These are phyloP conservation scores for Rotaria macrura DNA, from an alignment of 2,888 invertebrate species.

Conservation along the genomic window DNA sequence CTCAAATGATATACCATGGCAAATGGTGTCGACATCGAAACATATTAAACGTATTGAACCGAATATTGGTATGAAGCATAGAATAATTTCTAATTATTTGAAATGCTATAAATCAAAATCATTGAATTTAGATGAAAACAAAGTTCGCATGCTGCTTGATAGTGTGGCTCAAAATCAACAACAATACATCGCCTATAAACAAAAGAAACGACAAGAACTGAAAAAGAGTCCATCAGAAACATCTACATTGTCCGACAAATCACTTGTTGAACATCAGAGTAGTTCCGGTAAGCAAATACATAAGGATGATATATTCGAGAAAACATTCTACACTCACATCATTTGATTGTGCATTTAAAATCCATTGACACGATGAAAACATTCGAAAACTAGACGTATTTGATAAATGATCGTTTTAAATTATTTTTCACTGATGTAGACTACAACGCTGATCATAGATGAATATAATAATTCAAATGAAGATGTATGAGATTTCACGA, in stretches of 20 bases:
- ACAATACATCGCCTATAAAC: background rate
- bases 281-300: background rate
- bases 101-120: too few species aligned
- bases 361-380: too few species aligned
- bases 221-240: background rate
- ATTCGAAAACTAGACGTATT: too few species aligned
- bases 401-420: too few species aligned
- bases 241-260: background rate
- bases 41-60: background rate
- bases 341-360: too few species aligned
- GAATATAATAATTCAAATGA: too few species aligned
- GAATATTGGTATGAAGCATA: background rate
- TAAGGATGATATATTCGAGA: background rate
- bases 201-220: background rate
- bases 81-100: too few species aligned
- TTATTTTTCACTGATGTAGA: too few species aligned
- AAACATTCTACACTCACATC: too few species aligned
- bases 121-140: background rate
- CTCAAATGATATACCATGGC: background rate
- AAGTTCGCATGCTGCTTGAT: background rate
- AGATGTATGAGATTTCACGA: too few species aligned
- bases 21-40: background rate
- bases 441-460: too few species aligned
- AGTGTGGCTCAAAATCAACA: slow-evolving; percentile 7
- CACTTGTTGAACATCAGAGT: background rate